phyloP scores from a whole-genome alignment of 2,113 vertebrate species.

The Regulus satrapa region DNA sequence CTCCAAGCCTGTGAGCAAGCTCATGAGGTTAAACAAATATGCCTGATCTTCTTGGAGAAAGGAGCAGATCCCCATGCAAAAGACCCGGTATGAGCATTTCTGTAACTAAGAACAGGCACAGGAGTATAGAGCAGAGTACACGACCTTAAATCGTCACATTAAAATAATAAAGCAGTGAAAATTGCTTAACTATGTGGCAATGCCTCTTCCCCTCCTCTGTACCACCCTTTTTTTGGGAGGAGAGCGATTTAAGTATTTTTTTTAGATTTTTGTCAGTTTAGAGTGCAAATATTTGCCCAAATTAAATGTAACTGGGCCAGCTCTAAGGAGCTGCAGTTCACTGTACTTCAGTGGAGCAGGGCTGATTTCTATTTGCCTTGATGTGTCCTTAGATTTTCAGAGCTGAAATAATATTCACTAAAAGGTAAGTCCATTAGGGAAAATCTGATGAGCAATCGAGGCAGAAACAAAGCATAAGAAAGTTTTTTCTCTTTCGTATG shows the following conservation, averaged over 20 bases:
- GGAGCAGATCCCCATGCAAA: slow-evolving; percentile 84
- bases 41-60: slow-evolving; percentile 80
- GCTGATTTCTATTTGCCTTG: not conserved
- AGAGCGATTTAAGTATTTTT: not conserved
- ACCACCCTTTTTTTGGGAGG: not conserved
- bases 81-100: slow-evolving; percentile 69
- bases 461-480: not conserved
- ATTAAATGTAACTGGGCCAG: not conserved
- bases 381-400: not conserved
- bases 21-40: slow-evolving; percentile 72
- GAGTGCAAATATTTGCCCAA: not conserved
- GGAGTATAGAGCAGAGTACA: not conserved
- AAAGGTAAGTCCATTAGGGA: not conserved
- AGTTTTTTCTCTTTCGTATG: not conserved
- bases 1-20: slow-evolving; percentile 84
- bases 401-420: not conserved
- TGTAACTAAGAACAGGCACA: not conserved
- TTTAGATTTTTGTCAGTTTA: not conserved
- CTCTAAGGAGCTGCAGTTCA: not conserved
- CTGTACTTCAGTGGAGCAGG: not conserved
- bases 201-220: not conserved
- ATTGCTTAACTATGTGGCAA: not conserved
- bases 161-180: not conserved
- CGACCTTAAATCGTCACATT: not conserved
- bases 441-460: not conserved